Percentiles rank a stretch among this genome's conserved stretches.
These are phyloP conservation scores for Ciconia maguari DNA, from an alignment of 2,113 vertebrate species.

Conservation along the genomic window DNA sequence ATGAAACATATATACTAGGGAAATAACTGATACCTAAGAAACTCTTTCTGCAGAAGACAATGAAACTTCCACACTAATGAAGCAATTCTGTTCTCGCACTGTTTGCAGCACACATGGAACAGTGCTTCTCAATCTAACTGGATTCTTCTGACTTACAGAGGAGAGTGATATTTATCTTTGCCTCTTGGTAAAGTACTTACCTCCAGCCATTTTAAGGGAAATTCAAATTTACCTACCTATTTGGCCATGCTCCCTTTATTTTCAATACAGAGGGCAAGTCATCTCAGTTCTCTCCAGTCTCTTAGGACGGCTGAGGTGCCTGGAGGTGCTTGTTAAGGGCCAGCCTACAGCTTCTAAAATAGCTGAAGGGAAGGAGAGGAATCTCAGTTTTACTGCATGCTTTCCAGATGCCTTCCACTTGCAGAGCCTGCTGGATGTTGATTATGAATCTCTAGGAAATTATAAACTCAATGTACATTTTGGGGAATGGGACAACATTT, in stretches of 20 bases:
- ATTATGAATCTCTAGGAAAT: background rate
- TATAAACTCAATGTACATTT: background rate
- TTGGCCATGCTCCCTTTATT: background rate
- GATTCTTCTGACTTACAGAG: background rate
- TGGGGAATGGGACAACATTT: background rate
- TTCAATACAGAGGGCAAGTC: background rate
- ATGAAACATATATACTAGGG: background rate
- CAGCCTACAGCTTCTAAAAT: background rate
- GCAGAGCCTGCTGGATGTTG: background rate
- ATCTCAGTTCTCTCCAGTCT: background rate
- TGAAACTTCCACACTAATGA: background rate
- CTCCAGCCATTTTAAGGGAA: background rate
- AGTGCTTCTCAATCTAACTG: background rate
- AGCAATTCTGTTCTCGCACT: background rate
- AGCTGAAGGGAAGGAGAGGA: background rate
- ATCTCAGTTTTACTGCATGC: background rate
- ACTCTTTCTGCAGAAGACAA: background rate
- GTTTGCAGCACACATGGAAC: background rate
- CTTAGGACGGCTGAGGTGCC: background rate
- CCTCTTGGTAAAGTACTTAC: background rate
- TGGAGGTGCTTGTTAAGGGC: background rate
- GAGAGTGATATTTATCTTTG: background rate
- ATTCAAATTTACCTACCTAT: background rate
- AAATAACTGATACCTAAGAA: background rate
- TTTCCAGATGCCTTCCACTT: background rate